A percentile compares a stretch with the other conserved stretches of the same genome.
Evolutionary conservation across 2,797 vertebrate genomes (phyloP).

Genomic region (Chaetodon trifasciatus): DNA sequence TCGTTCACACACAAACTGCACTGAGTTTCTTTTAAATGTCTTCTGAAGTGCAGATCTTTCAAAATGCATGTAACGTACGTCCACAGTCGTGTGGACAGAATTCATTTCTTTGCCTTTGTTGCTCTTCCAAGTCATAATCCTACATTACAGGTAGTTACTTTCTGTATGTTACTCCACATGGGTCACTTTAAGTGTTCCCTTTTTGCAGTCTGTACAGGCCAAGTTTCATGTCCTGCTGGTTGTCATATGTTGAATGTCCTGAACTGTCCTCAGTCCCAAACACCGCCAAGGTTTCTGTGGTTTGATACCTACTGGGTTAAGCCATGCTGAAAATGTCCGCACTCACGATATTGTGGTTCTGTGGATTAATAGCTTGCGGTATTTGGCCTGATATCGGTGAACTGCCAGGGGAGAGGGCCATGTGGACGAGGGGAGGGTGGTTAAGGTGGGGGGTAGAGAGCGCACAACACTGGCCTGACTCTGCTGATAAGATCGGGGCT

Average conservation of each 20-base stretch:
- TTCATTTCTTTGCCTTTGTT: not conserved
- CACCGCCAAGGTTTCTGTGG: constrained; percentile 63
- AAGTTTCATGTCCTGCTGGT: constrained; percentile 52
- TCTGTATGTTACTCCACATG: constrained; percentile 4
- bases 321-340: constrained; percentile 70
- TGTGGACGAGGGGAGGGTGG: constrained; percentile 42
- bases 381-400: constrained; percentile 15
- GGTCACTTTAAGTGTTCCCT: not conserved
- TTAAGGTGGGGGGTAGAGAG: constrained; percentile 15
- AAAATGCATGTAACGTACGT: no score
- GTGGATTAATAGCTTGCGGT: constrained; percentile 53
- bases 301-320: constrained; percentile 58
- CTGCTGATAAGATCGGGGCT: constrained; percentile 24
- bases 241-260: constrained; percentile 64
- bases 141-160: not conserved
- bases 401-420: constrained; percentile 27
- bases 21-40: no score
- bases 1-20: no score
- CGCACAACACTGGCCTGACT: constrained; percentile 7
- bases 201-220: constrained; percentile 10
- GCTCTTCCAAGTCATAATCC: not conserved
- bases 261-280: constrained; percentile 10
- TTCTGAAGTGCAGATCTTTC: no score
- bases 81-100: no score
- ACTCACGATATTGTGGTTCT: constrained; percentile 30